Conservation (phyloP, 2,888 invertebrate species). For the Pyralis farinalis region DNA sequence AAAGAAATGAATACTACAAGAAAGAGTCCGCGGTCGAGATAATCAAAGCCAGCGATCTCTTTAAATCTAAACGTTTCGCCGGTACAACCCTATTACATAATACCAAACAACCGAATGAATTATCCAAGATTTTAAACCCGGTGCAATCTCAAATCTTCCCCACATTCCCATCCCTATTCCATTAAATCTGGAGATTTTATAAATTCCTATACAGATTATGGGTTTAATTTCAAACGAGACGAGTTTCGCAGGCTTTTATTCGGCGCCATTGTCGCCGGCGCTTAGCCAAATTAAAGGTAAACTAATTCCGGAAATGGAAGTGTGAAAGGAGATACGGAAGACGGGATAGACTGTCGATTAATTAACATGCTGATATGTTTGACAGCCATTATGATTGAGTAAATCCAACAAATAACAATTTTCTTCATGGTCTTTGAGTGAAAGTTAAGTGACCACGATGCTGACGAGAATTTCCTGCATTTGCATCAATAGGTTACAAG, state of each 20-base stretch:
- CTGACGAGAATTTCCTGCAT: too few relatives aligned
- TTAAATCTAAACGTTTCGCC: too few relatives aligned
- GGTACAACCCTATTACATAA: background rate
- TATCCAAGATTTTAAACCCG: background rate
- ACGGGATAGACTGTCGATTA: background rate
- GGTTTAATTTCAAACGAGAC: slow-evolving; percentile 39
- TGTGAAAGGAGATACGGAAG: slow-evolving; percentile 17
- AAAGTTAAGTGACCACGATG: too few relatives aligned
- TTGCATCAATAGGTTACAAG: too few relatives aligned
- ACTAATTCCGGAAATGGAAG: slow-evolving; percentile 65
- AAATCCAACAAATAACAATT: too few relatives aligned
- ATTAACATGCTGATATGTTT: background rate
- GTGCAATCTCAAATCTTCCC: background rate
- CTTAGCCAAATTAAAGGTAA: slow-evolving; percentile 71
- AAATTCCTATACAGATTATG: slow-evolving; percentile 40
- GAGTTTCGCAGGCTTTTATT: slow-evolving; percentile 32
- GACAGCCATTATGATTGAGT: too few relatives aligned
- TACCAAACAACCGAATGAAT: background rate
- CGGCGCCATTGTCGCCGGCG: slow-evolving; percentile 40
- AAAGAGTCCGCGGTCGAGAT: too few relatives aligned
- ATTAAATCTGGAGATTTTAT: slow-evolving; percentile 23
- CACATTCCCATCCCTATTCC: slow-evolving; percentile 9
- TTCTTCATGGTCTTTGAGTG: too few relatives aligned
- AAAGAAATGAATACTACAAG: too few relatives aligned
- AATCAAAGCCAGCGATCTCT: too few relatives aligned